A percentile compares a stretch with the other conserved stretches of the same genome.
These are phyloP conservation scores for Hippasteria phrygiana DNA, from an alignment of 53 echinoderm and acorn worm species.

Conservation along the genomic window DNA sequence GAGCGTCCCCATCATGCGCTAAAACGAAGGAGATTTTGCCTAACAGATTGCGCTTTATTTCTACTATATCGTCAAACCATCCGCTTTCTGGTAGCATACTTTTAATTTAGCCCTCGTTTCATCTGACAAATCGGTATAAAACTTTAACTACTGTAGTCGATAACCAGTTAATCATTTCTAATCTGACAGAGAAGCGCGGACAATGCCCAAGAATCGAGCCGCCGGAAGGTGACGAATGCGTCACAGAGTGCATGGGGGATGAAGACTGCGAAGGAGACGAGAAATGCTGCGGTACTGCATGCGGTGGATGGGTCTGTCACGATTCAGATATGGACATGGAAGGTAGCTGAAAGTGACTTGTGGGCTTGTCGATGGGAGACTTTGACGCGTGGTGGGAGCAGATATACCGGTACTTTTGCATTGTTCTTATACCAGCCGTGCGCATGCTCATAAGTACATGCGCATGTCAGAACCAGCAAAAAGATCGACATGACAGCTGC, in stretches of 20 bases:
- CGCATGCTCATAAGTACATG: too few species aligned
- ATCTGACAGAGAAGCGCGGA: constrained; percentile 24
- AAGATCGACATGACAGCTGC: too few species aligned
- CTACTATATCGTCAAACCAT: too few species aligned
- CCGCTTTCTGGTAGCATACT: too few species aligned
- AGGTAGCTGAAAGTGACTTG: constrained; percentile 6
- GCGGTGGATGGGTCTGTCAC: background rate
- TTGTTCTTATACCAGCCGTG: too few species aligned
- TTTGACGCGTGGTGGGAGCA: too few species aligned
- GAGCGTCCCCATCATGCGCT: too few species aligned
- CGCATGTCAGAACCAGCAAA: too few species aligned
- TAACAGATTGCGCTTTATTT: too few species aligned
- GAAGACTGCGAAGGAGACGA: background rate
- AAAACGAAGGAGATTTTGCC: too few species aligned
- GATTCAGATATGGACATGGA: background rate
- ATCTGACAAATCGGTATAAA: background rate
- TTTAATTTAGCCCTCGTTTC: background rate
- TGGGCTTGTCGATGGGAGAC: too few species aligned
- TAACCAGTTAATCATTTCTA: background rate
- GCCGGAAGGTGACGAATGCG: background rate
- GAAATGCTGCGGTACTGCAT: background rate
- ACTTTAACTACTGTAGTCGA: background rate
- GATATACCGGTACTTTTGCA: too few species aligned
- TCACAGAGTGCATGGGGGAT: constrained; percentile 12
- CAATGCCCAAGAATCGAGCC: background rate